These are phyloP conservation scores for Labeo catla DNA, from an alignment of 2,113 vertebrate species.

Conservation along the genomic window DNA sequence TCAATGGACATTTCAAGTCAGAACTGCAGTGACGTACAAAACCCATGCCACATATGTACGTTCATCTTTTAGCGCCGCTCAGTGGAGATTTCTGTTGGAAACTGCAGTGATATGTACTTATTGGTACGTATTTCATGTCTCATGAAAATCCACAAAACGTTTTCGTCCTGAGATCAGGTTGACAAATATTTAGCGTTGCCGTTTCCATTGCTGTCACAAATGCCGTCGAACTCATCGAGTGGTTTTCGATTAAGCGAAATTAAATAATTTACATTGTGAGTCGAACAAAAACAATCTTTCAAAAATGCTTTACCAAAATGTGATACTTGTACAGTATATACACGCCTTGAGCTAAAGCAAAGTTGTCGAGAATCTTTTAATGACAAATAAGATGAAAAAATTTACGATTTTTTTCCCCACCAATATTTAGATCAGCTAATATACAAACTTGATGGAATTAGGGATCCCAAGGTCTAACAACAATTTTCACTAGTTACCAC, in stretches of 20 bases:
- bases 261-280: conserved; percentile 66
- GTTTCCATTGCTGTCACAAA: conserved; percentile 21
- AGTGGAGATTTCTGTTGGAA: no score
- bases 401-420: conserved; percentile 31
- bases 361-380: conserved; percentile 61
- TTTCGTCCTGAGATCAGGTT: no score
- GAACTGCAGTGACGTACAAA: no score
- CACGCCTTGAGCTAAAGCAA: conserved; percentile 73
- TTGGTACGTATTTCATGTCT: no score
- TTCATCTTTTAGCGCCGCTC: no score
- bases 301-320: conserved; percentile 72
- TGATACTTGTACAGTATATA: conserved; percentile 79
- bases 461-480: conserved; percentile 76
- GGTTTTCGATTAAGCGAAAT: conserved; percentile 59
- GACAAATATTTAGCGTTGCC: conserved; percentile 27
- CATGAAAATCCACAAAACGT: no score
- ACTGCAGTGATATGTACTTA: no score
- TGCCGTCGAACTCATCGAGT: conserved; percentile 25
- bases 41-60: no score
- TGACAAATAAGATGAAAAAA: conserved; percentile 58
- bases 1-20: no score
- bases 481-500: conserved; percentile 81
- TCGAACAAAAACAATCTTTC: conserved; percentile 60
- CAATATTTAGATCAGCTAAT: conserved; percentile 76
- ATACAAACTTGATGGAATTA: conserved; percentile 79